These are phyloP conservation scores for Orius insidiosus DNA, from an alignment of 1,140 invertebrate genomes.

Conservation along the genomic window DNA sequence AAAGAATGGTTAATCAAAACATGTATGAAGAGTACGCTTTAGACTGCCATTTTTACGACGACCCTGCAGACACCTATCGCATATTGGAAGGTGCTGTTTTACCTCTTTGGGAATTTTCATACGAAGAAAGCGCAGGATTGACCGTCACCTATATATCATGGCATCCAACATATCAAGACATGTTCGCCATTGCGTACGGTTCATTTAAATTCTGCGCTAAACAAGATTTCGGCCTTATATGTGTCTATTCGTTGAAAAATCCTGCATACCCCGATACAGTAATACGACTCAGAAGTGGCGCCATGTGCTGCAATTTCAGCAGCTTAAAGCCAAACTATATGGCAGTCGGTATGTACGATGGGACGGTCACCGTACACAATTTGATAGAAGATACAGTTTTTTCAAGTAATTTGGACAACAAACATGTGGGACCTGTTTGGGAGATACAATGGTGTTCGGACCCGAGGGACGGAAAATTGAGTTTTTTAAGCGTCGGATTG, in stretches of 20 bases:
- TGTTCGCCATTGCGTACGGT: slow-evolving; percentile 80
- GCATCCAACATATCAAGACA: slow-evolving; percentile 72
- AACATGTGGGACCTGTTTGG: neutral
- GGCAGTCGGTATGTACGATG: slow-evolving; percentile 4
- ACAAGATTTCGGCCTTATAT: neutral
- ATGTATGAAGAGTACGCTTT: slow-evolving; percentile 73
- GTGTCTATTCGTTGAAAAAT: slow-evolving; percentile 8
- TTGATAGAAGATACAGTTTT: slow-evolving; percentile 1
- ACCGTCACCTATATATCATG: slow-evolving; percentile 75
- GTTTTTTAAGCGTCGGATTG: neutral
- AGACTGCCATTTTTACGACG: slow-evolving; percentile 93
- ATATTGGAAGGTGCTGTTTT: slow-evolving; percentile 78
- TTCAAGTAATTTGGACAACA: slow-evolving; percentile 2
- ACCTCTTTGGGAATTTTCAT: slow-evolving; percentile 83
- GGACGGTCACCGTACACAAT: slow-evolving; percentile 3
- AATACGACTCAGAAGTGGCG: neutral
- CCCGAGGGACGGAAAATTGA: slow-evolving; percentile 4
- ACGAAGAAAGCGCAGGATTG: slow-evolving; percentile 58
- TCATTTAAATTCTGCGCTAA: slow-evolving; percentile 45
- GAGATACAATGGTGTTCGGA: slow-evolving; percentile 4
- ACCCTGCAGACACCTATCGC: slow-evolving; percentile 83
- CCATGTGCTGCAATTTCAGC: slow-evolving; percentile 5
- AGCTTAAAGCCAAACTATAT: neutral
- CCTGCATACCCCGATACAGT: slow-evolving; percentile 8
- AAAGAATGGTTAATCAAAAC: slow-evolving; percentile 88